Conservation (phyloP, 2,888 invertebrate genomes). For the Stenodema calcarata region DNA sequence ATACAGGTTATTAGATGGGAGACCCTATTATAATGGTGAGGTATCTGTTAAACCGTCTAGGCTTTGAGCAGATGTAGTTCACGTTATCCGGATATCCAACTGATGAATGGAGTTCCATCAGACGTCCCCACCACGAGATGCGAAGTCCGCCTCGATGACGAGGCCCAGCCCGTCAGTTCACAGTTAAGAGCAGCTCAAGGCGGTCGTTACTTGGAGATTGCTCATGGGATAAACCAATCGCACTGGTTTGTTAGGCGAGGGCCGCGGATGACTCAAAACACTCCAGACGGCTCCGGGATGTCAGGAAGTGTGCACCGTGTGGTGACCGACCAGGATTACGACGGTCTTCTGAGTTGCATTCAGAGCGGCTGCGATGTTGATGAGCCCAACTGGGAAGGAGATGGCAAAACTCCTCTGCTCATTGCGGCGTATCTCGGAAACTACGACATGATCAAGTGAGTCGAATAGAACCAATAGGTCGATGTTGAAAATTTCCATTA, state of each 20-base stretch:
- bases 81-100: too few species aligned
- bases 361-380: conserved; percentile 58
- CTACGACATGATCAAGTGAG: conserved; percentile 60
- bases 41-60: too few species aligned
- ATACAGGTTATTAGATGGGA: too few species aligned
- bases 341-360: neutral
- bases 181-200: neutral
- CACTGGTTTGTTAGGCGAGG: neutral
- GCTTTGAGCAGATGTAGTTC: too few species aligned
- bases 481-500: neutral
- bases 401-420: conserved; percentile 61
- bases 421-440: conserved; percentile 60
- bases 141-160: too few species aligned
- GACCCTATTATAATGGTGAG: too few species aligned
- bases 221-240: neutral
- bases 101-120: too few species aligned
- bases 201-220: neutral
- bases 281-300: neutral
- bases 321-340: neutral
- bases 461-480: neutral
- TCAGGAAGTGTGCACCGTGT: neutral
- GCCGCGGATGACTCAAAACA: neutral
- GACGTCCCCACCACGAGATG: too few species aligned
- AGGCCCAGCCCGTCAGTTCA: too few species aligned
- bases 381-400: conserved; percentile 61